Conservation (phyloP, 2,113 vertebrate species). For the Hippolais icterina region DNA sequence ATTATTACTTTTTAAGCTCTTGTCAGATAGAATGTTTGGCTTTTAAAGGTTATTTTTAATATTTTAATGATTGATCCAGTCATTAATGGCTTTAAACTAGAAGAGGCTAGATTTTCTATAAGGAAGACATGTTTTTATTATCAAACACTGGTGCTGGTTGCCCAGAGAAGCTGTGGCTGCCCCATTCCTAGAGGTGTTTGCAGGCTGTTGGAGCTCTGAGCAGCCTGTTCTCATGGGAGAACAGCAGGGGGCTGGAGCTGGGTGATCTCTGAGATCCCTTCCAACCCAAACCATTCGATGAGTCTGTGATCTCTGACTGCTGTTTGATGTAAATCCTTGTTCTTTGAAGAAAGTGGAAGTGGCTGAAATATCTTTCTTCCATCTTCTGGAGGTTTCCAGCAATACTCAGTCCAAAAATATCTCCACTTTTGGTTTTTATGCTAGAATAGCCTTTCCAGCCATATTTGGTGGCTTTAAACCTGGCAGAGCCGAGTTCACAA, state of each 20-base stretch:
- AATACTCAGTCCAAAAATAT: background rate
- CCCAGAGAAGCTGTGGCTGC: background rate
- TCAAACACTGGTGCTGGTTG: background rate
- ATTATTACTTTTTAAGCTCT: background rate
- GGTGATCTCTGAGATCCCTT: background rate
- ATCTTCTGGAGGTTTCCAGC: background rate
- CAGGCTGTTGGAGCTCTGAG: background rate
- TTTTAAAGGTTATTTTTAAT: background rate
- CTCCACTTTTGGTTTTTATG: background rate
- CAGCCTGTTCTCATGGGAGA: background rate
- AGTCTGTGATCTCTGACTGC: background rate
- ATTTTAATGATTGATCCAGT: background rate
- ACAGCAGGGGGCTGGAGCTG: background rate
- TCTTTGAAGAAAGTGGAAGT: background rate
- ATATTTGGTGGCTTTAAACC: rapidly evolving
- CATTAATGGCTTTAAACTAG: background rate
- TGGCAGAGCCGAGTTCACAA: background rate
- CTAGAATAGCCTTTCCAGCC: background rate
- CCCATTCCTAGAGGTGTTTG: background rate
- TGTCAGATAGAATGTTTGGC: background rate
- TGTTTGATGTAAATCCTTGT: background rate
- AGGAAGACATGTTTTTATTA: rapidly evolving
- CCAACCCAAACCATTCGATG: background rate
- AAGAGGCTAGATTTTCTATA: background rate
- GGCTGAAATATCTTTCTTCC: background rate